A percentile compares a stretch with the other conserved stretches of the same genome.
These are phyloP conservation scores for Paedocypris micromegethes DNA, from an alignment of 2,797 vertebrate genomes.

Conservation along the genomic window DNA sequence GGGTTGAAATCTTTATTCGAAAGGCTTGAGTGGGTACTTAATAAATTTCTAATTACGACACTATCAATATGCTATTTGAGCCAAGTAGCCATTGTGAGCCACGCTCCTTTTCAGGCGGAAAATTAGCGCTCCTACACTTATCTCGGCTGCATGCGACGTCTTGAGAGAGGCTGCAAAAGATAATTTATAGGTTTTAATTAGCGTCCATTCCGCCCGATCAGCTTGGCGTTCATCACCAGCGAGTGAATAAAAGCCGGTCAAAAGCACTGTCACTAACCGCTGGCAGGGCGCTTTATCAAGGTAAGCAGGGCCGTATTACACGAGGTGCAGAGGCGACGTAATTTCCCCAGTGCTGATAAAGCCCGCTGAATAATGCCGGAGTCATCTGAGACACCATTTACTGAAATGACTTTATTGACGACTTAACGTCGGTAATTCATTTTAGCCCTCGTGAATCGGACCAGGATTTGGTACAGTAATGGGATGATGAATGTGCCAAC, in stretches of 20 bases:
- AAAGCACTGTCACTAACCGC: conserved; percentile 89
- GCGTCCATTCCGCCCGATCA: conserved; percentile 95
- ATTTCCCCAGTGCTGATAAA: conserved; percentile 98
- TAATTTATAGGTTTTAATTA: conserved; percentile 99
- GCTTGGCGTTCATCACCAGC: conserved; percentile 89
- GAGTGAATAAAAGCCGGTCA: conserved; percentile 88
- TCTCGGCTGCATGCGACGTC: conserved; percentile 85
- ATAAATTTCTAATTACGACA: conserved; percentile 99
- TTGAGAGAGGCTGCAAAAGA: conserved; percentile 83
- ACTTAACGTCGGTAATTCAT: conserved; percentile 97
- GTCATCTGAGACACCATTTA: conserved; percentile 95
- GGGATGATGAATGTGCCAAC: conserved; percentile 95
- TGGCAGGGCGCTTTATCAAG: conserved; percentile 98
- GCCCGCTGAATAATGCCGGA: conserved; percentile 92
- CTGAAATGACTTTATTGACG: conserved; percentile 99
- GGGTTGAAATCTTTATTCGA: conserved; percentile 96
- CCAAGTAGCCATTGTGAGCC: conserved; percentile 84
- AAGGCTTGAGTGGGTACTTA: conserved; percentile 86
- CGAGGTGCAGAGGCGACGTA: conserved; percentile 78
- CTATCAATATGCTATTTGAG: conserved; percentile 94
- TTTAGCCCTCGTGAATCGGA: conserved; percentile 89
- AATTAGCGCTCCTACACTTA: conserved; percentile 86
- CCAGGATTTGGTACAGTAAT: conserved; percentile 93
- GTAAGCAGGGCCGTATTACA: conserved; percentile 82
- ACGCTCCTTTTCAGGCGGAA: conserved; percentile 80